Percentiles rank a stretch among this genome's conserved stretches.
Evolutionary conservation across 2,888 invertebrate genomes (phyloP).

Genomic region (Galerucella nymphaeae): DNA sequence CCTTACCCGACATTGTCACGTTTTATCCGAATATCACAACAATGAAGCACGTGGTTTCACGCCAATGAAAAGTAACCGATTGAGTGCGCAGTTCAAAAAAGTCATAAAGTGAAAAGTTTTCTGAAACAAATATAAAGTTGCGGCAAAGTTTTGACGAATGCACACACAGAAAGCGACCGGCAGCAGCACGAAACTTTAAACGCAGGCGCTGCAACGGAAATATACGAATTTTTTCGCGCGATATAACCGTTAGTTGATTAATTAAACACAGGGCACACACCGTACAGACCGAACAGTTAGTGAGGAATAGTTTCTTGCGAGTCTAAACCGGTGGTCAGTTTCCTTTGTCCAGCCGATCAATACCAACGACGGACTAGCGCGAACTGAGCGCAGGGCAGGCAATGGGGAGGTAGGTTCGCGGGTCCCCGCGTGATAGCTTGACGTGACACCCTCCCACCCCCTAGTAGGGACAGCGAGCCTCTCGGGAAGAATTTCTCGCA

Average conservation of each 20-base stretch:
- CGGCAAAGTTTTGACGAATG: constrained; percentile 59
- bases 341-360: constrained; percentile 67
- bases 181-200: constrained; percentile 38
- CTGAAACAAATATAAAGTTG: constrained; percentile 57
- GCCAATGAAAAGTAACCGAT: constrained; percentile 55
- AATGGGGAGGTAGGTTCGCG: constrained; percentile 58
- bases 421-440: constrained; percentile 67
- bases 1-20: constrained; percentile 72
- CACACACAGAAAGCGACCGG: constrained; percentile 39
- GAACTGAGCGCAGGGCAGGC: constrained; percentile 60
- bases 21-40: constrained; percentile 30
- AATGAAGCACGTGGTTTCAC: constrained; percentile 52
- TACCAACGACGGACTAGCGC: constrained; percentile 60
- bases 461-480: constrained; percentile 57
- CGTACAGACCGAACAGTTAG: constrained; percentile 49
- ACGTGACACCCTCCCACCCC: constrained; percentile 72
- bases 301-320: constrained; percentile 57
- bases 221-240: constrained; percentile 43
- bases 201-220: constrained; percentile 45
- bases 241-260: constrained; percentile 41
- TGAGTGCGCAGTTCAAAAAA: constrained; percentile 60
- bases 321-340: constrained; percentile 66
- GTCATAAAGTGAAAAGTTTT: constrained; percentile 54
- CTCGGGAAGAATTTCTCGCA: constrained; percentile 39
- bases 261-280: constrained; percentile 57